These are phyloP conservation scores for Zosterops japonicus DNA, from an alignment of 2,113 vertebrate genomes.

Conservation along the genomic window DNA sequence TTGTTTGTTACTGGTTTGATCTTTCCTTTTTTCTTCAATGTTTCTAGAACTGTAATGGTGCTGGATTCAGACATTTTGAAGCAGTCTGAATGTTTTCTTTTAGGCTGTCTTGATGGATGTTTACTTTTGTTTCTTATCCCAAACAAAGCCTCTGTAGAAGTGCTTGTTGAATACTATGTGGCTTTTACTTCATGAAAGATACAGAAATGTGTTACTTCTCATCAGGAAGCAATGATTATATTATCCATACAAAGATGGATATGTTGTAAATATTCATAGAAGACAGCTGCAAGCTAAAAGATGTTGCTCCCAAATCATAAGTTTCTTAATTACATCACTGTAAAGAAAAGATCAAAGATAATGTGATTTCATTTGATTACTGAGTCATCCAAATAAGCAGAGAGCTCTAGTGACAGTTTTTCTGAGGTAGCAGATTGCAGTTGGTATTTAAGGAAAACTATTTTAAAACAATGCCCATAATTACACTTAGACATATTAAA, in stretches of 20 bases:
- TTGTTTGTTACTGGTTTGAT: not conserved
- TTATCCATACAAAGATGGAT: conserved; percentile 33
- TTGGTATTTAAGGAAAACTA: conserved; percentile 45
- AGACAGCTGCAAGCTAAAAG: conserved; percentile 61
- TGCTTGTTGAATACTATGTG: conserved; percentile 30
- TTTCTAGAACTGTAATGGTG: not conserved
- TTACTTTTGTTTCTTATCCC: not conserved
- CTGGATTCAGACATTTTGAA: not conserved
- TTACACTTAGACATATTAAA: conserved; percentile 19
- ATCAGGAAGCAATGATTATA: conserved; percentile 38
- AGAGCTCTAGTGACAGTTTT: conserved; percentile 41
- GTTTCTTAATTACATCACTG: conserved; percentile 58
- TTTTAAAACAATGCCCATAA: conserved; percentile 52
- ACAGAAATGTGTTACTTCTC: conserved; percentile 28
- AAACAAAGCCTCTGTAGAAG: not conserved
- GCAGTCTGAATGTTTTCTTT: not conserved
- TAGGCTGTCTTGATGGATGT: not conserved
- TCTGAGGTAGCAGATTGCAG: conserved; percentile 51
- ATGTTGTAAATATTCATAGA: conserved; percentile 35
- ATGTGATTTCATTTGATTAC: conserved; percentile 61
- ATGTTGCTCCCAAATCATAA: conserved; percentile 52
- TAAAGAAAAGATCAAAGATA: conserved; percentile 62
- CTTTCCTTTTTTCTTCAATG: not conserved
- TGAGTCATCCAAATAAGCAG: conserved; percentile 47
- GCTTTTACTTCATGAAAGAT: conserved; percentile 22